phyloP scores from a whole-genome alignment of 1,140 invertebrate genomes.

The Plectrocnemia conspersa region DNA sequence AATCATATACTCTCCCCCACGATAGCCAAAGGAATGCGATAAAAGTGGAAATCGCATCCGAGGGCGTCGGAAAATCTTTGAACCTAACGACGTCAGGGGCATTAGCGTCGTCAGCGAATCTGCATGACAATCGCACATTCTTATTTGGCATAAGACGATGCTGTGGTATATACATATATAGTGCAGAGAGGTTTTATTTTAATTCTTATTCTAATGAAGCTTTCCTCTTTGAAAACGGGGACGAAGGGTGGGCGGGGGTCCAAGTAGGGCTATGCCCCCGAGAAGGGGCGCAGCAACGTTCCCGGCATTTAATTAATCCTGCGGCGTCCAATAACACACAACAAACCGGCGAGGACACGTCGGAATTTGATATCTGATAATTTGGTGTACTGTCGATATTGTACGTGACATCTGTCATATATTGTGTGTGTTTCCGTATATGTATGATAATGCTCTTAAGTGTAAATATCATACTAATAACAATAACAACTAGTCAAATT shows the following conservation, averaged over 20 bases:
- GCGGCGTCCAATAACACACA: slow-evolving; percentile 17
- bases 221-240: slow-evolving; percentile 2
- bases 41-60: too few species aligned
- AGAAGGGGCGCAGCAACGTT: neutral
- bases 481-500: too few species aligned
- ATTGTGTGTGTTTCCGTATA: too few species aligned
- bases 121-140: slow-evolving; percentile 31
- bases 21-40: too few species aligned
- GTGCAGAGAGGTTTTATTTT: slow-evolving; percentile 30
- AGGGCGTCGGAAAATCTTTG: too few species aligned
- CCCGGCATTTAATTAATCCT: slow-evolving; percentile 32
- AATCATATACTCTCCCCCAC: too few species aligned
- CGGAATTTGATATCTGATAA: slow-evolving; percentile 2
- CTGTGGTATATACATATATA: neutral
- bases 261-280: neutral
- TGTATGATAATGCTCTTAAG: too few species aligned
- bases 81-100: slow-evolving; percentile 26
- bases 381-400: too few species aligned
- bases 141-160: slow-evolving; percentile 3
- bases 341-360: slow-evolving; percentile 1
- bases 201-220: slow-evolving; percentile 37
- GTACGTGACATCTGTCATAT: too few species aligned
- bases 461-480: too few species aligned
- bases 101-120: slow-evolving; percentile 28
- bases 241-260: slow-evolving; percentile 1